Evolutionary conservation across 2,113 vertebrate genomes (phyloP).

Genomic region (Mustela lutreola): DNA sequence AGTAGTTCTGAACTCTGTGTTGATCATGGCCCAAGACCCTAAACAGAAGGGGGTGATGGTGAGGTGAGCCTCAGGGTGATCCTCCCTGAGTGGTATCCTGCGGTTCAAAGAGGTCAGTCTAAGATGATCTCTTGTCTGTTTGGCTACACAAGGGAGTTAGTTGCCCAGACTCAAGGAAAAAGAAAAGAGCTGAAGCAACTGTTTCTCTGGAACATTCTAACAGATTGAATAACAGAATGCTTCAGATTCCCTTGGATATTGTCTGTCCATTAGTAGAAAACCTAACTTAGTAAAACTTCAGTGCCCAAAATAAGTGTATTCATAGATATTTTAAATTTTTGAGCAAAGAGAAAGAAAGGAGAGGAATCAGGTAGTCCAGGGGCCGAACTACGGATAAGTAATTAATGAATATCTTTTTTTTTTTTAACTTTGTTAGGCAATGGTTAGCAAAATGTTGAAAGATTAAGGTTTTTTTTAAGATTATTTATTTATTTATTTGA

Average conservation of each 20-base stretch:
- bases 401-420: slow-evolving; percentile 10
- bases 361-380: neutral
- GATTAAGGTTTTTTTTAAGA: neutral
- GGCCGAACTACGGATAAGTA: neutral
- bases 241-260: neutral
- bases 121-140: neutral
- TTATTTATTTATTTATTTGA: no score
- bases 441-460: slow-evolving; percentile 50
- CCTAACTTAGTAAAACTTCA: neutral
- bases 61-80: no score
- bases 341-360: slow-evolving; percentile 3
- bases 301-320: slow-evolving; percentile 8
- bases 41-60: neutral
- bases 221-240: neutral
- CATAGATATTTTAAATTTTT: neutral
- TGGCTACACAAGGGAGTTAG: neutral
- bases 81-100: neutral
- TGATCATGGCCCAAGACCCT: neutral
- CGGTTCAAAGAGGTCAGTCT: neutral
- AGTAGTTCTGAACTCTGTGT: neutral
- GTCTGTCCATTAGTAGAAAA: neutral
- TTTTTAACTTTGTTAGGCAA: neutral
- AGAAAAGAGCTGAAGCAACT: neutral
- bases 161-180: neutral
- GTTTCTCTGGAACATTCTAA: neutral